A percentile compares a stretch with the other conserved stretches of the same genome.
Conservation (phyloP, 2,888 invertebrate genomes). For the Zootermopsis nevadensis region DNA sequence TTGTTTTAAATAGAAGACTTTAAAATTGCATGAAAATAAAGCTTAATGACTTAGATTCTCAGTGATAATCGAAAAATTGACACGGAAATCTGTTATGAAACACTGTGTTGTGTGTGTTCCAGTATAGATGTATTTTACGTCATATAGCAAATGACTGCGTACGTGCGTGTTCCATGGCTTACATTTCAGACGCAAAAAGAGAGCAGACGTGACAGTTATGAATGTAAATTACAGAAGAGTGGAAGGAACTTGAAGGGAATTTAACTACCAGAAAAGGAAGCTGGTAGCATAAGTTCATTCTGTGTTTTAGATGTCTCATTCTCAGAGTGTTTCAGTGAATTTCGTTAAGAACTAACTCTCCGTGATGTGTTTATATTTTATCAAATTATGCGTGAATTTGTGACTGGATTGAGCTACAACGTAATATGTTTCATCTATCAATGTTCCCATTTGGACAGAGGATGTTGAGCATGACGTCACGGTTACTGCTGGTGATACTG, state of each 20-base stretch:
- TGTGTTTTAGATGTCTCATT: neutral
- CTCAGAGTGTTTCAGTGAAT: neutral
- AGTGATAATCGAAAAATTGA: neutral
- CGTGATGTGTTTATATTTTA: neutral
- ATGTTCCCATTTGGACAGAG: conserved; percentile 7
- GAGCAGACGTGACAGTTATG: neutral
- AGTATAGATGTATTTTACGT: neutral
- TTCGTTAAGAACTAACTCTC: neutral
- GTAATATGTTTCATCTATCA: neutral
- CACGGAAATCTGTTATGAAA: neutral
- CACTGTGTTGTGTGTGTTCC: neutral
- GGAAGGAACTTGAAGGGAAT: neutral
- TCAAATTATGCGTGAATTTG: neutral
- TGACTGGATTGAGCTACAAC: neutral
- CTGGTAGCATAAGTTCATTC: neutral
- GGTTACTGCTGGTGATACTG: neutral
- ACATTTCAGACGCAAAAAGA: neutral
- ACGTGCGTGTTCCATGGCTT: neutral
- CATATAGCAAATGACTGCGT: neutral
- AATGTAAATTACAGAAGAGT: neutral
- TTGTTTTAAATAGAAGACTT: neutral
- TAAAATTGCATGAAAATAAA: neutral
- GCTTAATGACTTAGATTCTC: neutral
- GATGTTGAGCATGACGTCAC: neutral
- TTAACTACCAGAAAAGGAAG: neutral